A percentile compares a stretch with the other conserved stretches of the same genome.
These are phyloP conservation scores for Therioaphis trifolii DNA, from an alignment of 2,888 invertebrate genomes.

Conservation along the genomic window DNA sequence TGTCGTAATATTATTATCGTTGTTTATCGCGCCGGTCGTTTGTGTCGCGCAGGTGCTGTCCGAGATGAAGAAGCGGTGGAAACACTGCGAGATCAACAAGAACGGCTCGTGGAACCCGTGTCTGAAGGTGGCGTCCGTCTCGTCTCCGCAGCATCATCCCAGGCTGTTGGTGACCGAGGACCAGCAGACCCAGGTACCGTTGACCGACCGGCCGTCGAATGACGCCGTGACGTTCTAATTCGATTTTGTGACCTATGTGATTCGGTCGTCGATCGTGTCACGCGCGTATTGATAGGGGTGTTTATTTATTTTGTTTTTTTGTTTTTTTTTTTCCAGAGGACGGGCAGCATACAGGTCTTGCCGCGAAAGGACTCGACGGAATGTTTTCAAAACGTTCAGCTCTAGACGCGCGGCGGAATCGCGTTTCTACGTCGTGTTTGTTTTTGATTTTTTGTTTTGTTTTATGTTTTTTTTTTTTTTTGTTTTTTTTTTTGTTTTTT, in stretches of 20 bases:
- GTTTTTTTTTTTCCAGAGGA: conserved; percentile 35
- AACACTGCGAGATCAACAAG: conserved; percentile 66
- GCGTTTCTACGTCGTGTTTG: background rate
- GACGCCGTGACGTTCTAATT: background rate
- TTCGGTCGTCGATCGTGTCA: no score
- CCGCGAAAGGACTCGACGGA: conserved; percentile 43
- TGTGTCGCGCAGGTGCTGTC: conserved; percentile 65
- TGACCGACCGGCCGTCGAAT: background rate
- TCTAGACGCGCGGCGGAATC: background rate
- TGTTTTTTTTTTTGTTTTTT: background rate
- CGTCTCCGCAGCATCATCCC: conserved; percentile 64
- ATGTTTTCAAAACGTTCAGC: conserved; percentile 42
- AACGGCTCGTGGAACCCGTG: conserved; percentile 66
- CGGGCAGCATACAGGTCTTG: conserved; percentile 37
- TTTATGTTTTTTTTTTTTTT: background rate
- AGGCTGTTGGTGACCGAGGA: conserved; percentile 56
- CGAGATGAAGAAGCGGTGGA: conserved; percentile 66
- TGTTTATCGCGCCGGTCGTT: no score
- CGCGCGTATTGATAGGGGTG: no score
- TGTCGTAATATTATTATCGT: background rate
- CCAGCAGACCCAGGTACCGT: conserved; percentile 34
- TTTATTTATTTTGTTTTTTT: no score
- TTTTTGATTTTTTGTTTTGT: background rate
- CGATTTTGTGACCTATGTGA: background rate
- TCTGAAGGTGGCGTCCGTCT: conserved; percentile 66